Conservation (phyloP, 2,797 vertebrate species). For the Hypotaenidia philippensis region DNA sequence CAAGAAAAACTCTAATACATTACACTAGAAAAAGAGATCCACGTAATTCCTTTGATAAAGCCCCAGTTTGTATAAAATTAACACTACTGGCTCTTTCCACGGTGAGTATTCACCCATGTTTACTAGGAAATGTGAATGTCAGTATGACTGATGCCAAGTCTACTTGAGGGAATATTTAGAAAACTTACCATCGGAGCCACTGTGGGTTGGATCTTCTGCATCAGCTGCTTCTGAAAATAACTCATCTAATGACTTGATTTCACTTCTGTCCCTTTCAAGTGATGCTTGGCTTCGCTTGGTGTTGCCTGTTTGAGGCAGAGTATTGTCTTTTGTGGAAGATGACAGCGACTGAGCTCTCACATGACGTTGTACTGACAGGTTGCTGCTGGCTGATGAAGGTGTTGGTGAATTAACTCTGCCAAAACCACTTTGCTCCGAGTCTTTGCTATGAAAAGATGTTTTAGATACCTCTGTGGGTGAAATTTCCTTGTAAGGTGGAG, state of each 20-base stretch:
- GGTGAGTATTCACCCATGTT: not conserved
- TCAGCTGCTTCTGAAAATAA: conserved; percentile 59
- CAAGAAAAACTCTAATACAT: not conserved
- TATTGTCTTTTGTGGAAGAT: not conserved
- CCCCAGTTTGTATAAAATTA: not conserved
- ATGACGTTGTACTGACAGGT: not conserved
- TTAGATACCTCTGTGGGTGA: not conserved
- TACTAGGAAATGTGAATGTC: not conserved
- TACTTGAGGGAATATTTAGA: not conserved
- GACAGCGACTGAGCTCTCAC: not conserved
- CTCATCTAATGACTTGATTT: conserved; percentile 83
- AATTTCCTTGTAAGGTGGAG: not conserved
- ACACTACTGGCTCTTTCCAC: not conserved
- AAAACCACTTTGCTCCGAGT: not conserved
- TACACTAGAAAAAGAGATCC: not conserved
- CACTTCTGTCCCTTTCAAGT: conserved; percentile 42
- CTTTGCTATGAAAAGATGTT: not conserved
- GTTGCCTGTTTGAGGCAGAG: not conserved
- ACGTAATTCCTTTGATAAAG: not conserved
- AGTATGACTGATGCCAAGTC: not conserved
- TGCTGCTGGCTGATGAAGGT: conserved; percentile 9
- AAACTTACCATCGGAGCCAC: conserved; percentile 80
- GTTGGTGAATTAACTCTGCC: not conserved
- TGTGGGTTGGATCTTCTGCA: conserved; percentile 67
- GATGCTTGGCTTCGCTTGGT: conserved; percentile 57